These are phyloP conservation scores for Leptodactylus fallax DNA, from an alignment of 2,797 vertebrate species.

Conservation along the genomic window DNA sequence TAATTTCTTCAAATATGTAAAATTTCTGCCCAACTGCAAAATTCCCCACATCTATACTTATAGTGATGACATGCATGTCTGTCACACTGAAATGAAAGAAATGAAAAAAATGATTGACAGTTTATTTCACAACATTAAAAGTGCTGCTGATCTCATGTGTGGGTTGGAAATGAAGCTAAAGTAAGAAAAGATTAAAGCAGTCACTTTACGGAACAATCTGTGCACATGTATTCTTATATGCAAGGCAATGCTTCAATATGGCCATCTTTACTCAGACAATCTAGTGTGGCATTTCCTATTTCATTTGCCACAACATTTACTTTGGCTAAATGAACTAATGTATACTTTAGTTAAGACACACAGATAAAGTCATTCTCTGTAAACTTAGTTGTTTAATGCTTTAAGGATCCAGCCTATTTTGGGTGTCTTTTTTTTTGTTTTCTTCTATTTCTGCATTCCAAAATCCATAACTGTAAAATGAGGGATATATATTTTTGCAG, in stretches of 20 bases:
- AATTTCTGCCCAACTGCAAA: not conserved
- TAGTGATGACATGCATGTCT: slow-evolving; percentile 8
- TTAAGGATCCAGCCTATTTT: too few relatives aligned
- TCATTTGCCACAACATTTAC: too few relatives aligned
- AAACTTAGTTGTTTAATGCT: too few relatives aligned
- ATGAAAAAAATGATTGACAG: not conserved
- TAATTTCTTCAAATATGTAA: not conserved
- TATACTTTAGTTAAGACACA: too few relatives aligned
- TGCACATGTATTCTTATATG: not conserved
- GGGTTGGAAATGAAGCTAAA: slow-evolving; percentile 24
- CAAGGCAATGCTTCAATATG: not conserved
- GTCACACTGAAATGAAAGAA: slow-evolving; percentile 8
- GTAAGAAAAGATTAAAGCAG: slow-evolving; percentile 11
- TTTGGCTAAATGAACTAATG: too few relatives aligned
- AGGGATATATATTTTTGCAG: too few relatives aligned
- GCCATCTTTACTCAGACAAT: not conserved
- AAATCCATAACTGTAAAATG: too few relatives aligned
- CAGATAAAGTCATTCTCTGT: too few relatives aligned
- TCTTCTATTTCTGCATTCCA: too few relatives aligned
- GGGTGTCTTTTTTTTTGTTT: too few relatives aligned
- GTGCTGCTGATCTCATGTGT: slow-evolving; percentile 20
- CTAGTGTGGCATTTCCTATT: too few relatives aligned
- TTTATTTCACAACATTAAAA: slow-evolving; percentile 22
- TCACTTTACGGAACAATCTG: not conserved
- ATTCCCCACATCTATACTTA: slow-evolving; percentile 3